Evolutionary conservation across 1,140 invertebrate genomes (phyloP).

Genomic region (Nephila pilipes): DNA sequence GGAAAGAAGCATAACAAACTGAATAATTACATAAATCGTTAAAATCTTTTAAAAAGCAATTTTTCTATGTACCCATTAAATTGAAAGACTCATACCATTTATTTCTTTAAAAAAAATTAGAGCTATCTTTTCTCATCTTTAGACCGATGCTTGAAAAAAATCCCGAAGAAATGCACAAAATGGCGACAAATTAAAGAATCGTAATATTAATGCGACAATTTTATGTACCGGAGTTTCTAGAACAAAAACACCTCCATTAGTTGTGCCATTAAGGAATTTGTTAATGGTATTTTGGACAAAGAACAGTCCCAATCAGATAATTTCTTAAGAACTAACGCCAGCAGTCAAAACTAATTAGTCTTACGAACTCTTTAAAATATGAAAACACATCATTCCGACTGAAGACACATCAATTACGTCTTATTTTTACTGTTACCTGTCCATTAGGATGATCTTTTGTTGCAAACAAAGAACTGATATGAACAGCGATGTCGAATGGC

Average conservation of each 20-base stretch:
- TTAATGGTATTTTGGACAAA: conserved; percentile 51
- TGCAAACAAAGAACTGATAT: not conserved
- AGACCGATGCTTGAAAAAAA: not conserved
- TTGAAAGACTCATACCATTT: not conserved
- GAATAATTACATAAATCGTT: not conserved
- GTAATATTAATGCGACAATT: conserved; percentile 48
- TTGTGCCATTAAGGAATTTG: conserved; percentile 49
- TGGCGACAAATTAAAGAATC: not conserved
- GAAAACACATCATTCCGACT: conserved; percentile 29
- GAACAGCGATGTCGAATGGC: not conserved
- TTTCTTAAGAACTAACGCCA: conserved; percentile 2
- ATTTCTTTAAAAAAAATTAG: not conserved
- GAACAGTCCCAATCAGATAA: conserved; percentile 41
- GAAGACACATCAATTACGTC: not conserved
- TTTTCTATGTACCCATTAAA: not conserved
- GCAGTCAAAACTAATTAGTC: conserved; percentile 52
- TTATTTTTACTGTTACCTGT: conserved; percentile 5
- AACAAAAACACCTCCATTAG: conserved; percentile 62
- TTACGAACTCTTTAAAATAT: conserved; percentile 23
- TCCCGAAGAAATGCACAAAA: not conserved
- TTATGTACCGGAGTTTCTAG: not conserved
- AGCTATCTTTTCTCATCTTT: not conserved
- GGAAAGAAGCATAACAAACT: not conserved
- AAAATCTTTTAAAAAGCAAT: not conserved
- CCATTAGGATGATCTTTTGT: not conserved